Evolutionary conservation across 2,797 vertebrate species (phyloP).

Genomic region (Microcaecilia unicolor): DNA sequence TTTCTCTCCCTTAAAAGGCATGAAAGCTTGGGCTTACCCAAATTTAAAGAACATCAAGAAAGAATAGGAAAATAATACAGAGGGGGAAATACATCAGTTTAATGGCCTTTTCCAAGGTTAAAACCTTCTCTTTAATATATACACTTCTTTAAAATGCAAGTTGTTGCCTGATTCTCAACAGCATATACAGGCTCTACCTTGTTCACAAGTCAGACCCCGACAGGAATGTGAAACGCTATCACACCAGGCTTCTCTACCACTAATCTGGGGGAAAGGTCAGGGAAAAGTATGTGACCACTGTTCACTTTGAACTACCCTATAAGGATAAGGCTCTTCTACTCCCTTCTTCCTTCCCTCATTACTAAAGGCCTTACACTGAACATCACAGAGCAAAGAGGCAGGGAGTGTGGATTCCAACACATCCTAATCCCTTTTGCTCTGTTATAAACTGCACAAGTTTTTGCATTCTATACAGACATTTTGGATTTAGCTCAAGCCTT

Average conservation of each 20-base stretch:
- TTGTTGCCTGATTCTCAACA: neutral
- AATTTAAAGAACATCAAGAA: no score
- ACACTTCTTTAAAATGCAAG: neutral
- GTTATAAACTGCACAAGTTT: neutral
- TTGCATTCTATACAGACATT: no score
- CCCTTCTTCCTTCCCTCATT: neutral
- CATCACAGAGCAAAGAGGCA: no score
- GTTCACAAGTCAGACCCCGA: neutral
- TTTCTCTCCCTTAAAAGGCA: no score
- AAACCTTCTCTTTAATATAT: no score
- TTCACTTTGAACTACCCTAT: constrained; percentile 10
- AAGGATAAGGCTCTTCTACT: neutral
- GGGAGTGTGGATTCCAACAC: neutral
- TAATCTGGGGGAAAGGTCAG: constrained; percentile 66
- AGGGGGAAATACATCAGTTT: no score
- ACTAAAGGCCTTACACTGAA: no score
- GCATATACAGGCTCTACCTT: constrained; percentile 2
- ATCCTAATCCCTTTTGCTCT: neutral
- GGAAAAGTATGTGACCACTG: constrained; percentile 41
- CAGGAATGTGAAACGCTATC: constrained; percentile 23
- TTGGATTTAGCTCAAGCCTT: no score
- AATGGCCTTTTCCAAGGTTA: no score
- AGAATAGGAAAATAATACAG: no score
- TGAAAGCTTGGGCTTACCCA: no score
- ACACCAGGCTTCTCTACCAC: constrained; percentile 23